Base-by-base conservation (phyloP, 1,140 invertebrate genomes). In the Acromyrmex heyeri region DNA sequence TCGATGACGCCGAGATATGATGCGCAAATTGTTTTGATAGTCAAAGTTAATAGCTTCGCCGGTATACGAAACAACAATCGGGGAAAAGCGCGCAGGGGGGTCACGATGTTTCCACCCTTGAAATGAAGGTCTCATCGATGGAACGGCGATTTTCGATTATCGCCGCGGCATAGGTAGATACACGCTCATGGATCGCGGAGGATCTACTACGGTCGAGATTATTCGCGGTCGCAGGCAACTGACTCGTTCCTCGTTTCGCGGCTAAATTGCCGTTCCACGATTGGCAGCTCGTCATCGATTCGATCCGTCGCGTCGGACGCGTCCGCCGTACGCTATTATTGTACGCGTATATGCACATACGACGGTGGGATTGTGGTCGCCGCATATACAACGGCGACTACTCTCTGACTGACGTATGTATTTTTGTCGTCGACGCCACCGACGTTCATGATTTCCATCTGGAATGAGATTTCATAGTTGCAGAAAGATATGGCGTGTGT, bases 221-320 rank as follows among this genome's bases (percentile, higher is more conserved):
- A 78, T 86, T 88, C 86, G 82, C 89, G 89, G 77, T 78, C 86
- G 81, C 78, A 24, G 78, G 78, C 55, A 83, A 83, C 50, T 70
- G 81, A 87, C 81, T 88, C 86, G 82, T 70, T 79, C 70, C 77
- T 34, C 79, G 90, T 90, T 90, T 91, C 83, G 82, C 79, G 69
- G 89, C 86, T 88, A 91, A 91, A 91, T 91, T 91, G 90, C 90
- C 64, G 89, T 87, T 85, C 24, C 87, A 16, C 85, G 89, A 91
- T 88, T 88, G 90, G 90, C 90, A 91, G 89, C 62, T 86, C 87
- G 90, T 90, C 90, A 88, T 86, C 90, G 85, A 87, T 91, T 90
- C 78, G 83, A 86, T 69, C 55, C 50, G 77, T 30, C 65, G 75
- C 50, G 77, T 30, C 65, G 75, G 38, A 50, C 85, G 69, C 77